A percentile compares a stretch with the other conserved stretches of the same genome.
Conservation (phyloP, 2,797 vertebrate species). For the Champsocephalus esox region DNA sequence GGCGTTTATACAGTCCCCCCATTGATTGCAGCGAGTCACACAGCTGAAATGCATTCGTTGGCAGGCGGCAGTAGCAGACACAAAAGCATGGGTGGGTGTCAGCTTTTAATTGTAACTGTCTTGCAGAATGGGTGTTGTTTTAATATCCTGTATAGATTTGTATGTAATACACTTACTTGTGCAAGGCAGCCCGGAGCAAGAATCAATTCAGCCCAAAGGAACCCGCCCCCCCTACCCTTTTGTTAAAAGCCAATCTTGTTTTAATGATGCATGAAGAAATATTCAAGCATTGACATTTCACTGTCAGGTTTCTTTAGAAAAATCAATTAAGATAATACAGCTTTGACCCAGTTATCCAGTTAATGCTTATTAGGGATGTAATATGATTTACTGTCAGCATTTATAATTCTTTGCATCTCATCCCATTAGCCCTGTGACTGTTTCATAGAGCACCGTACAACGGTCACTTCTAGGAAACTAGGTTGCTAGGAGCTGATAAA, state of each 20-base stretch:
- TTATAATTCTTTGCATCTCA: conserved; percentile 99
- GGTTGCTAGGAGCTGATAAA: conserved; percentile 86
- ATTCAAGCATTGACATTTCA: conserved; percentile 99
- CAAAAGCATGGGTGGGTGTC: conserved; percentile 89
- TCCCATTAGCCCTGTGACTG: conserved; percentile 98
- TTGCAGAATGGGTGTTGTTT: conserved; percentile 98
- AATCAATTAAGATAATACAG: conserved; percentile 99
- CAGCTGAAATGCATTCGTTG: conserved; percentile 84
- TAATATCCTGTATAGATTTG: conserved; percentile 99
- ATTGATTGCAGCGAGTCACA: conserved; percentile 78
- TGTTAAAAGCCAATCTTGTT: conserved; percentile 99
- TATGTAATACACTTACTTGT: conserved; percentile 99
- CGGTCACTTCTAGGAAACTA: conserved; percentile 94
- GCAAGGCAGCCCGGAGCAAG: conserved; percentile 97
- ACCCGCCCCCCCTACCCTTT: conserved; percentile 92
- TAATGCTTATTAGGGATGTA: conserved; percentile 99
- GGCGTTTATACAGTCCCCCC: conserved; percentile 68
- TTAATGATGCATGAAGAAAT: conserved; percentile 99
- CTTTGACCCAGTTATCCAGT: conserved; percentile 99
- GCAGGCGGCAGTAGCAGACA: conserved; percentile 85
- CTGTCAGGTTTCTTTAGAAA: conserved; percentile 99
- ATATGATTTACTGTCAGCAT: conserved; percentile 99
- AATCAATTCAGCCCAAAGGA: conserved; percentile 99
- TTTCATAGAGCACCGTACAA: conserved; percentile 93
- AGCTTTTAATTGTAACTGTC: conserved; percentile 99